phyloP scores from a whole-genome alignment of 2,888 invertebrate species.

The Archips xylosteana region DNA sequence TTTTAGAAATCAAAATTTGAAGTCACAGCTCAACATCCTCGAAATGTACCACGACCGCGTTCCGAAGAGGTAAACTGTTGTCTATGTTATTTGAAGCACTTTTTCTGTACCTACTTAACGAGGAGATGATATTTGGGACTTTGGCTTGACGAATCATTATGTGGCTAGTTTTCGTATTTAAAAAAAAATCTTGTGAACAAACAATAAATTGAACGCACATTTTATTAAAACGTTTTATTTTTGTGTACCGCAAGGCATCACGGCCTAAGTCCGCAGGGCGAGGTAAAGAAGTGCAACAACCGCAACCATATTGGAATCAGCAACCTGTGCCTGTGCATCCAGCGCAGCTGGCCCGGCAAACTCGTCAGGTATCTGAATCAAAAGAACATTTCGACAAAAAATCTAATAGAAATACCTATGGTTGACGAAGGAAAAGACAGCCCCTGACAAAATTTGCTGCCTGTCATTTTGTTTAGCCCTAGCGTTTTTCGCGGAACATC shows the following conservation, averaged over 20 bases:
- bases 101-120: neutral
- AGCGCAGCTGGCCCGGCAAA: conserved; percentile 3
- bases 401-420: too few species aligned
- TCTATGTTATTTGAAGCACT: conserved; percentile 2
- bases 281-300: conserved; percentile 53
- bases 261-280: conserved; percentile 65
- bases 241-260: conserved; percentile 42
- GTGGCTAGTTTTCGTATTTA: too few species aligned
- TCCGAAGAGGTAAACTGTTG: neutral
- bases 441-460: too few species aligned
- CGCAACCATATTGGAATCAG: conserved; percentile 19
- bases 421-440: too few species aligned
- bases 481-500: too few species aligned
- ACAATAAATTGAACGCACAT: too few species aligned
- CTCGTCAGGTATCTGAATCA: neutral
- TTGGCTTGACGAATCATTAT: too few species aligned
- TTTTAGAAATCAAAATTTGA: conserved; percentile 7
- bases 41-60: neutral
- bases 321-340: conserved; percentile 41
- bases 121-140: too few species aligned
- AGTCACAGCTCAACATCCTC: neutral
- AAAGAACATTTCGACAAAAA: too few species aligned
- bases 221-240: neutral
- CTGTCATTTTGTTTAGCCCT: too few species aligned
- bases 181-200: too few species aligned